A percentile compares a stretch with the other conserved stretches of the same genome.
These are phyloP conservation scores for Mesorhabditis spiculigera DNA, from an alignment of 2,888 invertebrate genomes.

Conservation along the genomic window DNA sequence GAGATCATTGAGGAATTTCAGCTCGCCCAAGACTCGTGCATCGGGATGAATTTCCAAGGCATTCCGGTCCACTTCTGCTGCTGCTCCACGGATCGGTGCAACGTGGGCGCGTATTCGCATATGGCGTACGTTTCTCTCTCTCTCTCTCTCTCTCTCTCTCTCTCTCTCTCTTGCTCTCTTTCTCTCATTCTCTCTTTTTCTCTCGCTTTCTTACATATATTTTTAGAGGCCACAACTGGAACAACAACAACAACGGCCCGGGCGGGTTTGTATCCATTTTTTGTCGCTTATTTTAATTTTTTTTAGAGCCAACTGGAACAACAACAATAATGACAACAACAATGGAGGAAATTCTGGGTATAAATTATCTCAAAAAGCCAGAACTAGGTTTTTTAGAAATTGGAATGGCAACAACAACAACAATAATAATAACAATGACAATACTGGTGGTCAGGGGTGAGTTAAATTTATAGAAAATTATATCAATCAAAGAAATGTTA, in stretches of 20 bases:
- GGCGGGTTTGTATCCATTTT: too few species aligned
- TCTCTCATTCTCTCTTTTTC: too few species aligned
- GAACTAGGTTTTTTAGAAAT: too few species aligned
- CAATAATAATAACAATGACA: neutral
- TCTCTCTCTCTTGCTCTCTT: too few species aligned
- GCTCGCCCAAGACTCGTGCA: conserved; percentile 47
- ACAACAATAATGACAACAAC: too few species aligned
- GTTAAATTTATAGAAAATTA: neutral
- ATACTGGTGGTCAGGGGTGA: neutral
- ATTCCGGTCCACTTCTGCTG: conserved; percentile 52
- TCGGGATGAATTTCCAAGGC: conserved; percentile 46
- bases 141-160: too few species aligned
- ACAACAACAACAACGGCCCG: neutral
- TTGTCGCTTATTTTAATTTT: too few species aligned
- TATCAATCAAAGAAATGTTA: neutral
- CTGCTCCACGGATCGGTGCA: conserved; percentile 46
- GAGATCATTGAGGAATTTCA: conserved; percentile 16
- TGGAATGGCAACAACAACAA: neutral
- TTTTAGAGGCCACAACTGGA: neutral
- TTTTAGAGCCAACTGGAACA: too few species aligned
- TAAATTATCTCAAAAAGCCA: too few species aligned
- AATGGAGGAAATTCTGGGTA: too few species aligned
- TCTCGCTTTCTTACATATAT: too few species aligned
- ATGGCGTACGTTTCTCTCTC: too few species aligned
- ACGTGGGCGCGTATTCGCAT: conserved; percentile 25